These are phyloP conservation scores for Gymnoscopelus braueri DNA, from an alignment of 2,797 vertebrate genomes.

Conservation along the genomic window DNA sequence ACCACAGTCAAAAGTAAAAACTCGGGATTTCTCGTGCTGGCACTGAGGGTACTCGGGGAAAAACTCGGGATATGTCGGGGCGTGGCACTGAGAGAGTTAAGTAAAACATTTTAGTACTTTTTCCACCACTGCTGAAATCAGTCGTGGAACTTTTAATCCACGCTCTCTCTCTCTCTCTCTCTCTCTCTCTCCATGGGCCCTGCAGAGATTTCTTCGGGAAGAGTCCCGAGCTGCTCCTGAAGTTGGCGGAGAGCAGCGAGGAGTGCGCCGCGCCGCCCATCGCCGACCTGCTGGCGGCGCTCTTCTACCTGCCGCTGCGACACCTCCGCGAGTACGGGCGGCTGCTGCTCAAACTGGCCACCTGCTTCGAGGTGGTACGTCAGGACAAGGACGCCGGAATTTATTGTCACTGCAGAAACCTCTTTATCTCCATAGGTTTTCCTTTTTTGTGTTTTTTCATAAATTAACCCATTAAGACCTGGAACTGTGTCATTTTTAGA, in stretches of 20 bases:
- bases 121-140: no score
- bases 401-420: no score
- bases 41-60: no score
- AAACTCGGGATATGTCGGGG: no score
- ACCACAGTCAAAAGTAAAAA: no score
- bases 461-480: no score
- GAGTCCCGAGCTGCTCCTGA: conserved; percentile 87
- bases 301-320: conserved; percentile 89
- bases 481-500: no score
- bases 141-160: background rate
- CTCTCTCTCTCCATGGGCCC: background rate
- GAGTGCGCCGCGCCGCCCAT: conserved; percentile 79
- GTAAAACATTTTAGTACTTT: no score
- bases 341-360: conserved; percentile 92
- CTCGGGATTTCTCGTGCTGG: no score
- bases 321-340: conserved; percentile 89
- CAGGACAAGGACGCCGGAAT: background rate
- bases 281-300: conserved; percentile 84
- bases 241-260: conserved; percentile 85
- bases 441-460: no score
- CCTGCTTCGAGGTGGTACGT: conserved; percentile 94
- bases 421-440: no score
- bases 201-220: conserved; percentile 91
- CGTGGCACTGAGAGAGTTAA: no score
- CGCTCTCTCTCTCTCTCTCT: background rate